Evolutionary conservation across 2,797 vertebrate species (phyloP).

Genomic region (Furcifer pardalis): DNA sequence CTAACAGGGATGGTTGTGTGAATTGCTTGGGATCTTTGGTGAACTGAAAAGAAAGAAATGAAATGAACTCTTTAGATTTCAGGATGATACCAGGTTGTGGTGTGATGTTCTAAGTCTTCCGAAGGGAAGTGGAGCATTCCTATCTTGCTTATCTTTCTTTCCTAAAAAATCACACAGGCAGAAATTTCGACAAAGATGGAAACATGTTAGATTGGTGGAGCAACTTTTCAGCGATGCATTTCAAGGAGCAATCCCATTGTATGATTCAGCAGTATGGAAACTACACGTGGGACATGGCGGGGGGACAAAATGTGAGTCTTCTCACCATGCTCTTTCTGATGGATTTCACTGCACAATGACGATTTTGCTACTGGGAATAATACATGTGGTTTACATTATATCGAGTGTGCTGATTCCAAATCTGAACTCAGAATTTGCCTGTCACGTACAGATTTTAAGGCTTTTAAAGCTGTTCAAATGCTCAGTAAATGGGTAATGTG

Average conservation of each 20-base stretch:
- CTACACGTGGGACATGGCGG: slow-evolving; percentile 93
- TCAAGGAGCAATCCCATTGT: slow-evolving; percentile 90
- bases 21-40: too few species aligned
- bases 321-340: background rate
- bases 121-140: background rate
- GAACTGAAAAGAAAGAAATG: too few species aligned
- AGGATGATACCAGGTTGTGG: background rate
- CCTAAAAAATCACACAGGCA: slow-evolving; percentile 75
- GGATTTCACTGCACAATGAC: too few species aligned
- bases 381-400: too few species aligned
- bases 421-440: too few species aligned
- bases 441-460: too few species aligned
- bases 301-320: slow-evolving; percentile 86
- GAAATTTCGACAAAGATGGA: slow-evolving; percentile 95
- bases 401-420: too few species aligned
- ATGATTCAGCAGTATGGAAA: slow-evolving; percentile 93
- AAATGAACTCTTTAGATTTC: too few species aligned
- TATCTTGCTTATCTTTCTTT: background rate
- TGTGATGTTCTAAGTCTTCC: background rate
- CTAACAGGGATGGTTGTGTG: too few species aligned
- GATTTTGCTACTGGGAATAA: too few species aligned
- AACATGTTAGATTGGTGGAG: slow-evolving; percentile 99
- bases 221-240: slow-evolving; percentile 90
- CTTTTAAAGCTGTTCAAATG: too few species aligned
- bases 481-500: too few species aligned